Conservation (phyloP, 2,888 invertebrate genomes). For the Lasius fuliginosus region DNA sequence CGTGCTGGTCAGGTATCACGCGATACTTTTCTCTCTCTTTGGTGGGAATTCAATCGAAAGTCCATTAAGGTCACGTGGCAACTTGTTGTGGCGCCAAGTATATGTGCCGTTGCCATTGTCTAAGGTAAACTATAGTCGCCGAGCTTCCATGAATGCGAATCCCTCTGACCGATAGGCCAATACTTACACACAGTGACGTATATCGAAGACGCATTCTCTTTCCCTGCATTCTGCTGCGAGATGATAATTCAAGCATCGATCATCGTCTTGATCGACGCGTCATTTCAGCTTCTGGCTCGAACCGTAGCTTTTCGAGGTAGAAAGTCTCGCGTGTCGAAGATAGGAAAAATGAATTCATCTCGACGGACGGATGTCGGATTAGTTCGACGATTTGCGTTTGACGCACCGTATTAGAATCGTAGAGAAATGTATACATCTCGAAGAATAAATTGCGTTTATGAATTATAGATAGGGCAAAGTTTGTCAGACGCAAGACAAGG, state of each 20-base stretch:
- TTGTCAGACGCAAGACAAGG: not conserved
- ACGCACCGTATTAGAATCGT: not conserved
- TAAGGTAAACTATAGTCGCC: conserved; percentile 66
- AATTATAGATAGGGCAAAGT: conserved; percentile 13
- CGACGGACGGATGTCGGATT: not conserved
- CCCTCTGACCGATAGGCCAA: conserved; percentile 60
- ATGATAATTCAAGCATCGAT: conserved; percentile 23
- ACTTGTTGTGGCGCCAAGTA: conserved; percentile 76
- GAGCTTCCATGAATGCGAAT: conserved; percentile 55
- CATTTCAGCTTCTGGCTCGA: not conserved
- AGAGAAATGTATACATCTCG: not conserved
- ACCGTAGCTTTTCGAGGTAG: not conserved
- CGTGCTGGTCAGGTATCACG: conserved; percentile 29
- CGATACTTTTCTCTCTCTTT: conserved; percentile 15
- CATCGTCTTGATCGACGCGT: conserved; percentile 8
- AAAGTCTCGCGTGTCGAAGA: conserved; percentile 40
- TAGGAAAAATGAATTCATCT: conserved; percentile 14
- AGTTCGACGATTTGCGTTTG: not conserved
- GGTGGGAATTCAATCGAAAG: conserved; percentile 79
- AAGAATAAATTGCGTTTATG: conserved; percentile 4
- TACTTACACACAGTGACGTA: conserved; percentile 15
- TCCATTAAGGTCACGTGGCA: conserved; percentile 79
- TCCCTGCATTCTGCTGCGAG: conserved; percentile 12
- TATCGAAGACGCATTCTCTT: conserved; percentile 39
- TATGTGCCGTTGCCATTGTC: conserved; percentile 72